Percentiles rank a stretch among this genome's conserved stretches.
These are phyloP conservation scores for Gryllus longicercus DNA, from an alignment of 2,888 invertebrate genomes.

Conservation along the genomic window DNA sequence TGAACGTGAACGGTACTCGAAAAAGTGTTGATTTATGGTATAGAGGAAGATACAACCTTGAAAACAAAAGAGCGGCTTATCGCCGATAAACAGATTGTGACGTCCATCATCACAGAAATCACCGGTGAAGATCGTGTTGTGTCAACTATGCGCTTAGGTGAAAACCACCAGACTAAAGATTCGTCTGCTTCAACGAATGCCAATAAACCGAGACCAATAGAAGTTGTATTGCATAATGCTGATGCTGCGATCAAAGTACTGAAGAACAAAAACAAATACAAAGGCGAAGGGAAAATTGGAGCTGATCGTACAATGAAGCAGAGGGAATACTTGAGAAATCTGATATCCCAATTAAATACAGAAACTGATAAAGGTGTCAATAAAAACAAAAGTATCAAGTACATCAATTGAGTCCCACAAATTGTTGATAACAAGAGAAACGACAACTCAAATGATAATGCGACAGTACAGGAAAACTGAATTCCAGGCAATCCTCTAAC, in stretches of 20 bases:
- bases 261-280: neutral
- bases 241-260: neutral
- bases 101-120: neutral
- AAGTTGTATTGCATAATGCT: neutral
- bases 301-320: neutral
- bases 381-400: neutral
- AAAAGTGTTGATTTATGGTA: neutral
- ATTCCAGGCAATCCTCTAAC: neutral
- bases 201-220: neutral
- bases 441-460: neutral
- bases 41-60: neutral
- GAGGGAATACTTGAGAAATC: neutral
- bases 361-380: neutral
- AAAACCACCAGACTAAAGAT: neutral
- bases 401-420: neutral
- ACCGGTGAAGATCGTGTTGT: neutral
- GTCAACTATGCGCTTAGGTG: neutral
- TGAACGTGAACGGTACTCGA: neutral
- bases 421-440: neutral
- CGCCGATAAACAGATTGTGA: neutral
- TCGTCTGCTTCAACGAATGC: neutral
- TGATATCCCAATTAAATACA: neutral
- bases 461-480: neutral
- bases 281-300: neutral
- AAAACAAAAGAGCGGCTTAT: neutral